Evolutionary conservation across 1,140 invertebrate species (phyloP).

Genomic region (Drosophila repleta): DNA sequence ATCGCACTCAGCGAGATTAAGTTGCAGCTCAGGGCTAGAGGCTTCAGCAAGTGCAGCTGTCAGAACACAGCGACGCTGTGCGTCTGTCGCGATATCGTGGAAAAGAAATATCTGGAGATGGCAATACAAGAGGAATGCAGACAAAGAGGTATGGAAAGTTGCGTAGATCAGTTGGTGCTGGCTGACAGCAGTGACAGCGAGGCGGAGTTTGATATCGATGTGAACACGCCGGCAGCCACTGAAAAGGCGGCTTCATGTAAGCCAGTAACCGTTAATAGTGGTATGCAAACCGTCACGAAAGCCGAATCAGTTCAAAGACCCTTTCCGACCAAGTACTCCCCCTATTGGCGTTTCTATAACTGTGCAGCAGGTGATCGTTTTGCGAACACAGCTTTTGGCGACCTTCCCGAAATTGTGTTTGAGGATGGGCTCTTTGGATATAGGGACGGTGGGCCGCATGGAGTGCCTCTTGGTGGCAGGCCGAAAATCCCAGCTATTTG

Average conservation of each 20-base stretch:
- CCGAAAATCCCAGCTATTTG: slow-evolving; percentile 8
- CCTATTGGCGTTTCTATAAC: slow-evolving; percentile 45
- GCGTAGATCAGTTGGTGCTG: slow-evolving; percentile 54
- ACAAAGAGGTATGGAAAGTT: slow-evolving; percentile 36
- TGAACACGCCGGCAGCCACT: slow-evolving; percentile 61
- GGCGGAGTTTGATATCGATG: slow-evolving; percentile 73
- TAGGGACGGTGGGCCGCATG: slow-evolving; percentile 50
- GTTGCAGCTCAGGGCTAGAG: slow-evolving; percentile 53
- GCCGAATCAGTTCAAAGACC: slow-evolving; percentile 20
- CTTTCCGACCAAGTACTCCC: slow-evolving; percentile 1
- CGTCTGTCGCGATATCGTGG: slow-evolving; percentile 48
- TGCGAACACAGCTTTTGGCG: slow-evolving; percentile 55
- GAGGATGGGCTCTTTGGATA: slow-evolving; percentile 61
- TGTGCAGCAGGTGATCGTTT: slow-evolving; percentile 61
- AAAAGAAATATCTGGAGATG: slow-evolving; percentile 51
- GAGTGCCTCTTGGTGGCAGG: slow-evolving; percentile 1
- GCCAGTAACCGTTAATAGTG: too few species aligned
- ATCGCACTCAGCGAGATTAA: slow-evolving; percentile 61
- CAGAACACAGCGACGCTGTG: slow-evolving; percentile 65
- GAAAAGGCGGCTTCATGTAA: neutral
- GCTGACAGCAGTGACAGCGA: slow-evolving; percentile 76
- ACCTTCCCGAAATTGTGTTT: slow-evolving; percentile 33
- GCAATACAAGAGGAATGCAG: slow-evolving; percentile 58
- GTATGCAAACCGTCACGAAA: neutral
- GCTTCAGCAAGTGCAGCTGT: slow-evolving; percentile 70